Conservation (phyloP, 2,797 vertebrate species). For the Sarcoramphus papa region DNA sequence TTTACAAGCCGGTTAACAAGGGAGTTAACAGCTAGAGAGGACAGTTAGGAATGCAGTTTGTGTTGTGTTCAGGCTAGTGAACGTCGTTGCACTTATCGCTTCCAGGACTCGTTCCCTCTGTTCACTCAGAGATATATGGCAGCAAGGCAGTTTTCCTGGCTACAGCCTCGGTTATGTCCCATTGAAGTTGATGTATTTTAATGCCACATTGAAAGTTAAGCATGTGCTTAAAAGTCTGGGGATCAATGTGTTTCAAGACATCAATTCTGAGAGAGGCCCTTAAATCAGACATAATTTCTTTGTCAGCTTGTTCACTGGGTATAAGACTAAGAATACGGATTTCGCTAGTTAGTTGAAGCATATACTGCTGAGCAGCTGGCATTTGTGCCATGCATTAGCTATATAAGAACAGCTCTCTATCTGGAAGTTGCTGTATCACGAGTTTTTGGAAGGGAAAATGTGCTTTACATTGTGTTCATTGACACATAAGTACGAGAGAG, state of each 20-base stretch:
- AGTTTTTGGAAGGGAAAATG: not conserved
- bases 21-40: not conserved
- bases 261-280: not conserved
- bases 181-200: not conserved
- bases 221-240: not conserved
- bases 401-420: not conserved
- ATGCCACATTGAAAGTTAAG: not conserved
- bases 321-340: not conserved
- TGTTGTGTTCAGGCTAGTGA: not conserved
- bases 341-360: not conserved
- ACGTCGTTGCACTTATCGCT: fast-evolving
- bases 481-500: not conserved
- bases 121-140: not conserved
- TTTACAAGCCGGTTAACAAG: not conserved
- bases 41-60: not conserved
- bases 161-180: not conserved
- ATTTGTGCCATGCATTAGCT: not conserved
- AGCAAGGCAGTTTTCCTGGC: not conserved
- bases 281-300: not conserved
- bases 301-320: not conserved
- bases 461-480: not conserved
- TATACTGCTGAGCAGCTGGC: not conserved
- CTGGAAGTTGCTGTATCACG: not conserved
- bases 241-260: not conserved
- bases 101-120: not conserved